Conservation (phyloP, 2,888 invertebrate species). For the Napeogenes sylphis region DNA sequence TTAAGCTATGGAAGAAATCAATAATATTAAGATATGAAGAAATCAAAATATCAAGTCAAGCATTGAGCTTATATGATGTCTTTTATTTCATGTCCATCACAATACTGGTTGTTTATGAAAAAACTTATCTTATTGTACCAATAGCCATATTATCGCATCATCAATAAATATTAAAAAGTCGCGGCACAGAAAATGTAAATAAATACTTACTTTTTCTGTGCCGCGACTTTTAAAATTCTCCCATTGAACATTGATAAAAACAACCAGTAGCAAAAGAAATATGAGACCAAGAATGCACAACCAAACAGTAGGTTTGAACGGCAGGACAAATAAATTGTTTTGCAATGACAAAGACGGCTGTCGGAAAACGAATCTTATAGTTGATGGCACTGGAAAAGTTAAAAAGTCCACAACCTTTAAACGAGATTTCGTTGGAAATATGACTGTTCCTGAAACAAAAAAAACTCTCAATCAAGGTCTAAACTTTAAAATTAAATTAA, state of each 20-base stretch:
- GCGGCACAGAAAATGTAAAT: too few relatives aligned
- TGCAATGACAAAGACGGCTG: slow-evolving; percentile 81
- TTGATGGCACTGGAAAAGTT: slow-evolving; percentile 55
- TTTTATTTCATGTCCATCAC: too few relatives aligned
- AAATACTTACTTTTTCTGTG: slow-evolving; percentile 37
- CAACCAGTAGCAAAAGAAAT: slow-evolving; percentile 42
- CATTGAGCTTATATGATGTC: too few relatives aligned
- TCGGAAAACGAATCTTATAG: slow-evolving; percentile 77
- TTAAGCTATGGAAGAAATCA: slow-evolving; percentile 28
- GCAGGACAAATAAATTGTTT: slow-evolving; percentile 80
- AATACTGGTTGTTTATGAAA: too few relatives aligned
- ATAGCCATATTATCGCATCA: not conserved
- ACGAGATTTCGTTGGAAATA: slow-evolving; percentile 45
- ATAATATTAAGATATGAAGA: not conserved
- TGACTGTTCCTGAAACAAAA: slow-evolving; percentile 42
- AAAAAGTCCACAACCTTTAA: slow-evolving; percentile 61
- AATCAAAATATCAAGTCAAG: too few relatives aligned
- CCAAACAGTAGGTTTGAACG: slow-evolving; percentile 81
- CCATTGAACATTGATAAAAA: slow-evolving; percentile 55
- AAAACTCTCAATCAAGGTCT: too few relatives aligned
- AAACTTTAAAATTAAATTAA: too few relatives aligned
- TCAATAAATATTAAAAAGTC: slow-evolving; percentile 4
- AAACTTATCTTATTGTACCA: too few relatives aligned
- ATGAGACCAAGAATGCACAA: slow-evolving; percentile 65
- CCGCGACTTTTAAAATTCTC: slow-evolving; percentile 40